Evolutionary conservation across 2,888 invertebrate species (phyloP).

Genomic region (Acanthacorydalis orientalis): DNA sequence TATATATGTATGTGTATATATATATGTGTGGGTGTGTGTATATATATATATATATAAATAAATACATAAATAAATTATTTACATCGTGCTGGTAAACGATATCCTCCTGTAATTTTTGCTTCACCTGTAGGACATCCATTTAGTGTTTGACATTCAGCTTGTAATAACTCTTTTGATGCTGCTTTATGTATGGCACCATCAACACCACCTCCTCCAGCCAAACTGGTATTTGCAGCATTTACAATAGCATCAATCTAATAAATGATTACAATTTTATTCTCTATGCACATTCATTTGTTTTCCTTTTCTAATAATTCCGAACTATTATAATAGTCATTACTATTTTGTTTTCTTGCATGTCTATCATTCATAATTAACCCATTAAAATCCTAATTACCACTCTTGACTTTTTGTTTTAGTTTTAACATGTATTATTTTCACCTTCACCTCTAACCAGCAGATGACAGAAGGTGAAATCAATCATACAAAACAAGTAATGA

Average conservation of each 20-base stretch:
- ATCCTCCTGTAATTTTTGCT: constrained; percentile 70
- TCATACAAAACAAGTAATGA: too few species aligned
- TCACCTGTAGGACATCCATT: constrained; percentile 66
- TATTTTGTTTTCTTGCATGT: too few species aligned
- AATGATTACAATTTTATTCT: constrained; percentile 8
- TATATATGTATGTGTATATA: too few species aligned
- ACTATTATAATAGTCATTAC: too few species aligned
- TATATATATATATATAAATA: neutral
- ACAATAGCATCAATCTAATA: constrained; percentile 67
- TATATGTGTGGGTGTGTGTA: neutral
- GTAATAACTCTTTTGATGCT: constrained; percentile 46
- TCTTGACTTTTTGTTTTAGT: too few species aligned
- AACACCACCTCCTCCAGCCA: constrained; percentile 74
- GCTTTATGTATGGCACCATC: constrained; percentile 80
- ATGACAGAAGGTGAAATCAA: too few species aligned
- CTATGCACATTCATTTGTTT: neutral
- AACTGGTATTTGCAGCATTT: constrained; percentile 68
- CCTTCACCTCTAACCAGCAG: too few species aligned
- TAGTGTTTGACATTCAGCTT: constrained; percentile 53
- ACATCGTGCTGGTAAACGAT: constrained; percentile 72
- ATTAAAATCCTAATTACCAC: too few species aligned
- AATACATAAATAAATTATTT: constrained; percentile 21
- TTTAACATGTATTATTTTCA: too few species aligned
- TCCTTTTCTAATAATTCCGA: neutral
- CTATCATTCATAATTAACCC: too few species aligned